Conservation (phyloP, 2,797 vertebrate species). For the Falco berigora region DNA sequence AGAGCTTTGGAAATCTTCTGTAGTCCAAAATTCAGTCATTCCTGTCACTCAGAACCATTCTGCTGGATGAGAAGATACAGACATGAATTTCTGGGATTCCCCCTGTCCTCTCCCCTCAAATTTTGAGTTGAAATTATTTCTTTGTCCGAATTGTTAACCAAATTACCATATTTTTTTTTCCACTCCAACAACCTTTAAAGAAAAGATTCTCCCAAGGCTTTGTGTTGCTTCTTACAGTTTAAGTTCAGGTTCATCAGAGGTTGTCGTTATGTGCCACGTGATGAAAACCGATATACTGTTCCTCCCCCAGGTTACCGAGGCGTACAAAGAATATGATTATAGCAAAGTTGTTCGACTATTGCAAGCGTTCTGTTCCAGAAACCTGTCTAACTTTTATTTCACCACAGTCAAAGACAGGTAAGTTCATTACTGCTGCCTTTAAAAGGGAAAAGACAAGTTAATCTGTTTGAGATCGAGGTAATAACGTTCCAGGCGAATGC, state of each 20-base stretch:
- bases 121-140: neutral
- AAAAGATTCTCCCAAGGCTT: neutral
- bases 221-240: neutral
- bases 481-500: neutral
- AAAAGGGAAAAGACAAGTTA: neutral
- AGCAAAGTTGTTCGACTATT: constrained; percentile 85
- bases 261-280: neutral
- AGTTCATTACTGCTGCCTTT: neutral
- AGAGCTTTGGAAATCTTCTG: neutral
- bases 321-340: constrained; percentile 88
- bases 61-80: neutral
- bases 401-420: constrained; percentile 94
- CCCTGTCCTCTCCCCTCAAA: neutral
- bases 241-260: neutral
- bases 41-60: neutral
- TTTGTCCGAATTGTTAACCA: neutral
- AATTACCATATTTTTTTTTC: neutral
- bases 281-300: neutral
- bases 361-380: constrained; percentile 84
- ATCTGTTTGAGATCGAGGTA: neutral
- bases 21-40: neutral
- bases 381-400: constrained; percentile 94
- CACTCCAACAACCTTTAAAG: neutral
- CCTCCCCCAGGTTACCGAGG: constrained; percentile 81
- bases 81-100: neutral